These are phyloP conservation scores for Pempheris klunzingeri DNA, from an alignment of 2,797 vertebrate genomes.

Conservation along the genomic window DNA sequence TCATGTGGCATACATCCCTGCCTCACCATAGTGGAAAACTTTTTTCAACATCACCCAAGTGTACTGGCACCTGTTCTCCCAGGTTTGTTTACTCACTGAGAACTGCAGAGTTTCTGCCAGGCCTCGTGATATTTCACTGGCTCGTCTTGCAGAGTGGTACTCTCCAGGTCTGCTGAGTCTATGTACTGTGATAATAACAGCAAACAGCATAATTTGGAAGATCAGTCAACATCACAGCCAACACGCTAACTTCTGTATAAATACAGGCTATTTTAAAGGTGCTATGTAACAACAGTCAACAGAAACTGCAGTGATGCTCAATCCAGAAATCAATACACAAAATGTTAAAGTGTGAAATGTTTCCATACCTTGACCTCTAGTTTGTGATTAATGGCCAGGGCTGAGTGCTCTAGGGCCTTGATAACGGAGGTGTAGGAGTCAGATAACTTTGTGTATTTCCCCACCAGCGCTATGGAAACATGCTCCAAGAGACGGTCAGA, in stretches of 20 bases:
- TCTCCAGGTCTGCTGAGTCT: slow-evolving; percentile 94
- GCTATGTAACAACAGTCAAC: neutral
- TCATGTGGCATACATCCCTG: slow-evolving; percentile 39
- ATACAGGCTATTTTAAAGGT: neutral
- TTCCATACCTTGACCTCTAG: slow-evolving; percentile 92
- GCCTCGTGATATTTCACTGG: slow-evolving; percentile 96
- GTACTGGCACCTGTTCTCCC: neutral
- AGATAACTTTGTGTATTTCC: slow-evolving; percentile 96
- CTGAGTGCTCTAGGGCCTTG: slow-evolving; percentile 96
- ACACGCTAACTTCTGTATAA: slow-evolving; percentile 1
- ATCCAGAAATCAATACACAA: neutral
- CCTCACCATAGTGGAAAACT: neutral
- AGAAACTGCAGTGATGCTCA: neutral
- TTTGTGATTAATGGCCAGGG: slow-evolving; percentile 95
- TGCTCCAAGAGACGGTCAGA: slow-evolving; percentile 93
- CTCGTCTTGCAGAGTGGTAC: slow-evolving; percentile 87
- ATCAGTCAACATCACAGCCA: slow-evolving; percentile 19
- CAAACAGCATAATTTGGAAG: slow-evolving; percentile 23
- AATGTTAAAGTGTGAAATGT: neutral
- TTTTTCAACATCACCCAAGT: slow-evolving; percentile 5
- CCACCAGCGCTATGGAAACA: slow-evolving; percentile 94
- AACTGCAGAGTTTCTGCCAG: slow-evolving; percentile 96
- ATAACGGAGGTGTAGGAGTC: slow-evolving; percentile 98
- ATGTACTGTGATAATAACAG: slow-evolving; percentile 89
- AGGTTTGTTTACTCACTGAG: slow-evolving; percentile 87